Percentiles rank a stretch among this genome's conserved stretches.
phyloP scores from a whole-genome alignment of 2,888 invertebrate species.

The Brachypterus glaber region DNA sequence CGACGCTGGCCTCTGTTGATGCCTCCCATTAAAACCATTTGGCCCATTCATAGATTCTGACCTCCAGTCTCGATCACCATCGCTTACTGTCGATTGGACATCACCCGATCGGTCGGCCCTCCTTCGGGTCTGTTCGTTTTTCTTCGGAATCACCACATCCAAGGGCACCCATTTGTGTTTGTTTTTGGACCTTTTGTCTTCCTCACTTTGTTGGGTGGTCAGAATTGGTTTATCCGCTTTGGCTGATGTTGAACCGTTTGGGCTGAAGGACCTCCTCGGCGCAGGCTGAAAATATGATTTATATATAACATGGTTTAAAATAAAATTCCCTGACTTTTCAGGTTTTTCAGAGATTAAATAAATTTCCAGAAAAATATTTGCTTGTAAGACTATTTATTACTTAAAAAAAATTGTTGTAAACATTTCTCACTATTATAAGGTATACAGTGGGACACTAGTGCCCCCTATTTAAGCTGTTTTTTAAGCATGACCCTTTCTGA shows the following conservation, averaged over 20 bases:
- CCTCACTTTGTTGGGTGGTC: conserved; percentile 26
- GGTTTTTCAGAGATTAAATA: no score
- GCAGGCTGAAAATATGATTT: no score
- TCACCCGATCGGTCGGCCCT: conserved; percentile 24
- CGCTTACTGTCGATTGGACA: conserved; percentile 36
- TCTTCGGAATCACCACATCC: conserved; percentile 69
- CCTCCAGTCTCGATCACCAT: conserved; percentile 38
- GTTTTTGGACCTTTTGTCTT: conserved; percentile 39
- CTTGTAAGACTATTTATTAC: no score
- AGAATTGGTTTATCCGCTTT: conserved; percentile 1
- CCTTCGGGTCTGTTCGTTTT: conserved; percentile 50
- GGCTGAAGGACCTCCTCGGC: conserved; percentile 18
- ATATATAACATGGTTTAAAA: no score
- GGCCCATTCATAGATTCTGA: conserved; percentile 30
- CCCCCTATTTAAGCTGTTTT: no score
- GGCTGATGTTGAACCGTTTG: conserved; percentile 7
- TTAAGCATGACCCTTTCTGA: no score
- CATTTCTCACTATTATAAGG: no score
- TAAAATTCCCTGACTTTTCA: no score
- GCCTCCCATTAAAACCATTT: conserved; percentile 27
- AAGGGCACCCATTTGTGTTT: conserved; percentile 88
- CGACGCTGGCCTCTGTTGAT: conserved; percentile 34
- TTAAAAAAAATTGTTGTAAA: no score
- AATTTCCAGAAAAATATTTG: no score
- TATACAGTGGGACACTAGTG: no score